A percentile compares a stretch with the other conserved stretches of the same genome.
phyloP scores from a whole-genome alignment of 2,797 vertebrate genomes.

The Epinephelus malabaricus region DNA sequence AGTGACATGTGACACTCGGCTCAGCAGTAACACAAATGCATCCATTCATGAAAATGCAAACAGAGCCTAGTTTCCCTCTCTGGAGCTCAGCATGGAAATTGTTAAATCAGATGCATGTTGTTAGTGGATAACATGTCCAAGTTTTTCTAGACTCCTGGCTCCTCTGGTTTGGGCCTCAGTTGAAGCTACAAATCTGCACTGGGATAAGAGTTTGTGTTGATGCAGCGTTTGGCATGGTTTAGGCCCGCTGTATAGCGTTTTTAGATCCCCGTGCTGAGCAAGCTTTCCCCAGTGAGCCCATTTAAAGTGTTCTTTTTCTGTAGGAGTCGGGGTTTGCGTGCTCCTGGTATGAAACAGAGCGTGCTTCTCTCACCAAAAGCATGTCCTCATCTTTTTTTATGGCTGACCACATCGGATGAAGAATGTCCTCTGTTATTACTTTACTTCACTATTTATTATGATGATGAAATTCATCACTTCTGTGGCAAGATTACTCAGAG shows the following conservation, averaged over 20 bases:
- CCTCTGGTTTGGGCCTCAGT: slow-evolving; percentile 60
- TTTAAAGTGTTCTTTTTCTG: slow-evolving; percentile 25
- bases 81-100: slow-evolving; percentile 38
- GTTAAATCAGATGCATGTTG: slow-evolving; percentile 39
- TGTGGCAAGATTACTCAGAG: slow-evolving; percentile 5
- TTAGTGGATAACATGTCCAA: slow-evolving; percentile 26
- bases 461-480: slow-evolving; percentile 36
- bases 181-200: slow-evolving; percentile 41
- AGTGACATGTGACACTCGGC: slow-evolving; percentile 30
- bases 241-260: neutral
- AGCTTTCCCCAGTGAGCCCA: slow-evolving; percentile 30
- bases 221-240: slow-evolving; percentile 50
- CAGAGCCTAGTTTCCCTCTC: slow-evolving; percentile 1
- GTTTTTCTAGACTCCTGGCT: slow-evolving; percentile 48
- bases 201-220: slow-evolving; percentile 32
- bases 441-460: slow-evolving; percentile 9
- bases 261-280: slow-evolving; percentile 47
- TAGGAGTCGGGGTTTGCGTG: neutral
- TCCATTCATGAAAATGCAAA: slow-evolving; percentile 57
- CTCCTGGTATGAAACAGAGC: slow-evolving; percentile 29
- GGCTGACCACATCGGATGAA: slow-evolving; percentile 47
- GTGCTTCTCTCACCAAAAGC: slow-evolving; percentile 22
- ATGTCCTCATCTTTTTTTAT: slow-evolving; percentile 19
- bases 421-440: slow-evolving; percentile 36
- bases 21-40: slow-evolving; percentile 29